Evolutionary conservation across 2,113 vertebrate species (phyloP), one percentile per base, ranked within the genome.

Genomic region (Cacatua alba): DNA sequence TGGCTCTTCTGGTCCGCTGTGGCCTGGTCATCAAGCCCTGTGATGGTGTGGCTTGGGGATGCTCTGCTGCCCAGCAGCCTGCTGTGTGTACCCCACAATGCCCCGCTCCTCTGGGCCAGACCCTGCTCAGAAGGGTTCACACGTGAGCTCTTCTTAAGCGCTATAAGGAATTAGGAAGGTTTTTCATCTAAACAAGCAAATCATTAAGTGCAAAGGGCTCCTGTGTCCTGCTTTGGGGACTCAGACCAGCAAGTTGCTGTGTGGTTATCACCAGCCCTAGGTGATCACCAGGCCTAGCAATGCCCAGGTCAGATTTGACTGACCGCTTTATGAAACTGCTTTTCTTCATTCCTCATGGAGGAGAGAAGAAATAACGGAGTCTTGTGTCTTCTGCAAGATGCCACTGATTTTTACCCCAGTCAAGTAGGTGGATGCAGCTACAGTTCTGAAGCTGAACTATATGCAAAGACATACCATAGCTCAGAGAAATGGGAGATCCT

Each of bases 91-190:
- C 5, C 11, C 18, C 13, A 68, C 4, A 7, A 13, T 31, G n/a
- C n/a, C 35, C 1, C 1, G 3, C 9, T 43, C 3, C 7, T 11
- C 31, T 1, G 0, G 33, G 25, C 11, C 11, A 59, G 43, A n/a
- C 53, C 17, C 25, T 82, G 48, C 35, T 71, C 44, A 35, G 41
- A 64, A 51, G 10, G 3, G 4, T 63, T 75, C 74, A 70, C 19
- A n/a, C 0, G 0, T 41, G 43, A 93, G 21, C 7, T n/a, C 26
- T 88, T 78, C 31, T 35, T 41, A 39, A 15, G 7, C 57, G 53
- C 44, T 78, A 48, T 16, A 57, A 52, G 31, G 18, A 5, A 2
- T 16, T 81, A 46, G 59, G 72, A 78, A 80, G 0, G 10, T 64
- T 64, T 10, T 39, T 86, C 9, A 62, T 57, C 19, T 60, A 43